phyloP scores from a whole-genome alignment of 2,888 invertebrate genomes.

The Apotomis capreana region DNA sequence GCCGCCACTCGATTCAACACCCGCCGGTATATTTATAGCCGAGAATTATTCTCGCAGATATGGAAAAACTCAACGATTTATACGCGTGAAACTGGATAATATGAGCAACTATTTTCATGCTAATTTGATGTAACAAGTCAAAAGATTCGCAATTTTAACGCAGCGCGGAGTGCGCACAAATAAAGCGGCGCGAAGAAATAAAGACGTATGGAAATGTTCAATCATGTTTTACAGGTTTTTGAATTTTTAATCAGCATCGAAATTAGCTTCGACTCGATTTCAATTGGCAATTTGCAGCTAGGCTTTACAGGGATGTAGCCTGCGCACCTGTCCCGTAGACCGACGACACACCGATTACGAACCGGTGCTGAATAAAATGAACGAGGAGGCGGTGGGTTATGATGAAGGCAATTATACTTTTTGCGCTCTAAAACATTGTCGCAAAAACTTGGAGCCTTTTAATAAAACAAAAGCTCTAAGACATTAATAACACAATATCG shows the following conservation, averaged over 20 bases:
- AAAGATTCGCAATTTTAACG: neutral
- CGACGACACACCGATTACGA: constrained; percentile 47
- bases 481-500: constrained; percentile 72
- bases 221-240: neutral
- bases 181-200: neutral
- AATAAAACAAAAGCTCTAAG: constrained; percentile 63
- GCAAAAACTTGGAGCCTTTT: constrained; percentile 59
- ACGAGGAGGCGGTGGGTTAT: constrained; percentile 48
- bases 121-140: neutral
- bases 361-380: constrained; percentile 47
- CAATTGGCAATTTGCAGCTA: constrained; percentile 39
- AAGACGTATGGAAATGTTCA: neutral
- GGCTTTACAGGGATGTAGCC: constrained; percentile 44
- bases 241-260: constrained; percentile 40
- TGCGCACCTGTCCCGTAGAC: constrained; percentile 50
- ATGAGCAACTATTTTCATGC: neutral
- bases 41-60: constrained; percentile 26
- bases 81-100: constrained; percentile 6
- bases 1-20: constrained; percentile 23
- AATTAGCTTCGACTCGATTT: constrained; percentile 44
- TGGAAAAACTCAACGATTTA: constrained; percentile 20
- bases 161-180: too few relatives aligned
- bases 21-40: constrained; percentile 35
- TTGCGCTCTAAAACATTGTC: constrained; percentile 43
- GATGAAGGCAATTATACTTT: constrained; percentile 45